Base-by-base conservation (phyloP, 2,888 invertebrate genomes). In the Tachina lurida region DNA sequence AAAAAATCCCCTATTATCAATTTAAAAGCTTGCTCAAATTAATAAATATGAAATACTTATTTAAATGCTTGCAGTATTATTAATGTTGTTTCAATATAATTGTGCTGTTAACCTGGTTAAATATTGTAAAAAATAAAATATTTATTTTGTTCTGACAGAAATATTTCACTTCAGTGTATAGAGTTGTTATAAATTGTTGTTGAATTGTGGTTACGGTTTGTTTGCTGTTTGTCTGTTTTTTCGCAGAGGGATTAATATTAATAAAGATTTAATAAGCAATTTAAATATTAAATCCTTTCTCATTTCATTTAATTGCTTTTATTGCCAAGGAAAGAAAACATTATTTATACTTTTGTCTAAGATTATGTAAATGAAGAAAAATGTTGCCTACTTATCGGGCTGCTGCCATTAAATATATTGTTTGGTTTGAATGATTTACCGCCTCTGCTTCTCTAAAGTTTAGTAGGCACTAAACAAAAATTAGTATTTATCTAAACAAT, bases 141-240 rank as follows among this genome's bases (percentile, higher is more conserved):
- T 85, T 85, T 77, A 68, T 78, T 82, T 82, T 70, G 54, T 63
- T 63, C 63, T 68, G 80, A 84, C 54, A 60, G 70, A 65, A 76
- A 76, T 76, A 60, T 65, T 65, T 73, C 9, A 63, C n/a, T 39
- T 65, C 47, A 41, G 7, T 63, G n/a, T 31, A 41, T 10, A 62
- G 10, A 73, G 60, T 22, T 49, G 41, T 31, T 41, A 77, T 54
- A 17, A 17, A 31, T 56, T 67, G 15, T 54, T 68, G 41, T 65
- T 49, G 65, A 45, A n/a, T 22, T 63, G 45, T 31, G 65, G 67
- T 39, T 58, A 41, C 13, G n/a, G 52, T 43, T 68, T 81, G 73
- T 65, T 74, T 56, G 70, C 62, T 74, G 74, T 60, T 45, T 58
- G 15, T 43, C n/a, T 19, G 4, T 68, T 19, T 9, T 68, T 77